Conservation (phyloP, 2,888 invertebrate species). For the Amphipoea lucens region DNA sequence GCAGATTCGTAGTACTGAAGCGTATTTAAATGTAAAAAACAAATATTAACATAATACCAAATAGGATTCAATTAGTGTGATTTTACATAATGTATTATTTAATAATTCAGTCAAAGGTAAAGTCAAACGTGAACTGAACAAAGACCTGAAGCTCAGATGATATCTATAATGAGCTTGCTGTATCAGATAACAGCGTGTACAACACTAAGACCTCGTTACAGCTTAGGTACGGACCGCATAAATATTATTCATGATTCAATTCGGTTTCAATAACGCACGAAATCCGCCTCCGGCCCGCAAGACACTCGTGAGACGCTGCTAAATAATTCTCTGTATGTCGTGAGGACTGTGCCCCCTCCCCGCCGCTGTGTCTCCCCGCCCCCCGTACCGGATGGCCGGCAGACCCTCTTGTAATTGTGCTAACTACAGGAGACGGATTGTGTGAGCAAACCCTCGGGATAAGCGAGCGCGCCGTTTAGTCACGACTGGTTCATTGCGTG, state of each 20-base stretch:
- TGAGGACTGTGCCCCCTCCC: background rate
- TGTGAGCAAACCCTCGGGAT: slow-evolving; percentile 58
- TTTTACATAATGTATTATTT: background rate
- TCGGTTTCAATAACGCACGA: slow-evolving; percentile 63
- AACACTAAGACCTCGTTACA: slow-evolving; percentile 8
- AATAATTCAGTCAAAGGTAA: background rate
- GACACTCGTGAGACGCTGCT: slow-evolving; percentile 69
- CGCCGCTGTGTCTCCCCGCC: background rate
- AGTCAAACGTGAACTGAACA: background rate
- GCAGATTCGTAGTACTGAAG: too few species aligned
- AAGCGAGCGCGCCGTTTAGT: slow-evolving; percentile 48
- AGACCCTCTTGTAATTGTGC: slow-evolving; percentile 64
- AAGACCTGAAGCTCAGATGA: background rate
- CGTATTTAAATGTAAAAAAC: background rate
- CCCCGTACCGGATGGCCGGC: slow-evolving; percentile 2
- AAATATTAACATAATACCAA: background rate
- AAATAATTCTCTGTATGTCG: slow-evolving; percentile 77
- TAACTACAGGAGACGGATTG: slow-evolving; percentile 66
- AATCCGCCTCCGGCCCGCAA: slow-evolving; percentile 35
- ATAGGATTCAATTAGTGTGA: too few species aligned
- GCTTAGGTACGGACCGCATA: slow-evolving; percentile 37
- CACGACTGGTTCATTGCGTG: slow-evolving; percentile 34
- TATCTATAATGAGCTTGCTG: background rate
- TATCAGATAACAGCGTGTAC: background rate
- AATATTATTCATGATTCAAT: slow-evolving; percentile 68